Evolutionary conservation across 1,140 invertebrate genomes (phyloP).

Genomic region (Drosophila lacertosa): DNA sequence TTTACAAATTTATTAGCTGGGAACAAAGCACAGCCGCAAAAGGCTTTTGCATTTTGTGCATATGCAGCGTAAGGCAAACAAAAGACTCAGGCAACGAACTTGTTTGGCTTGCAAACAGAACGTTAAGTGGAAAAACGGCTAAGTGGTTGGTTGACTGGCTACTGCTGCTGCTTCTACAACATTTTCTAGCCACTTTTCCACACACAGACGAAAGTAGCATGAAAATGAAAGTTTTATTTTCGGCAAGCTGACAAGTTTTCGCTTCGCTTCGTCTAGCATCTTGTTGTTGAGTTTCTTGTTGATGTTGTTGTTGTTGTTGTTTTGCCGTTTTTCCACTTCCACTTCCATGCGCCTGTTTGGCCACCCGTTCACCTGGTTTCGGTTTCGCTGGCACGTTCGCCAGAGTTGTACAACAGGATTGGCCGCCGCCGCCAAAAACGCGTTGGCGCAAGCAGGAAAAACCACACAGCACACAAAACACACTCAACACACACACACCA

Average conservation of each 20-base stretch:
- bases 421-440: conserved; percentile 55
- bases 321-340: conserved; percentile 55
- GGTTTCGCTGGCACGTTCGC: conserved; percentile 55
- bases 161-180: background rate
- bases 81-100: conserved; percentile 82
- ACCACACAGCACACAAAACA: conserved; percentile 52
- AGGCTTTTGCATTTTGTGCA: conserved; percentile 23
- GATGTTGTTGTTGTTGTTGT: conserved; percentile 19
- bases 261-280: conserved; percentile 31
- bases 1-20: conserved; percentile 80
- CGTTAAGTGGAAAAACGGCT: conserved; percentile 28
- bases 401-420: conserved; percentile 73
- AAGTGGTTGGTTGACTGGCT: background rate
- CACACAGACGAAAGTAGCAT: conserved; percentile 37
- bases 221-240: conserved; percentile 75
- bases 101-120: conserved; percentile 44
- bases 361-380: conserved; percentile 76
- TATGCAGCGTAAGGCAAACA: conserved; percentile 55
- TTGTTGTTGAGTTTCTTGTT: conserved; percentile 1
- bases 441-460: conserved; percentile 70
- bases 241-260: conserved; percentile 60
- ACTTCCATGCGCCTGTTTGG: conserved; percentile 70
- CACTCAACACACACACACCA: conserved; percentile 32
- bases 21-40: conserved; percentile 39
- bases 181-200: conserved; percentile 45